Percentiles rank a stretch among this genome's conserved stretches.
These are phyloP conservation scores for Actinia equina DNA, from an alignment of 64 coral and sea anemone genomes.

Conservation along the genomic window DNA sequence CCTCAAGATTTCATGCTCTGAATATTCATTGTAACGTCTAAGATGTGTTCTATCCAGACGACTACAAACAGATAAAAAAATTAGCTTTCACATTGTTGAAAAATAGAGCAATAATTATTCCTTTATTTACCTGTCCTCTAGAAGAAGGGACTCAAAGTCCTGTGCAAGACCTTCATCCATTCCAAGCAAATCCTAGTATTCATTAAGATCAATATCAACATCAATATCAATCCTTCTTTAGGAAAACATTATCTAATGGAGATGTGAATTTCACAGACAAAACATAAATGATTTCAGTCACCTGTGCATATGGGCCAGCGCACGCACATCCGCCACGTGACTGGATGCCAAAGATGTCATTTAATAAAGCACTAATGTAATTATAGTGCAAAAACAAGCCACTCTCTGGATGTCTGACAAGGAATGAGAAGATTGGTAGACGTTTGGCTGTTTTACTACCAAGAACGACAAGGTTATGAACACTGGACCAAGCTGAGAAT, in stretches of 20 bases:
- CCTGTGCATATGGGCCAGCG: conserved; percentile 96
- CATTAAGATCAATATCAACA: neutral
- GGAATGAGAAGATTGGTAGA: conserved; percentile 91
- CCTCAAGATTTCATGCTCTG: conserved; percentile 85
- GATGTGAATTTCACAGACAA: neutral
- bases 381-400: conserved; percentile 95
- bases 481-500: conserved; percentile 44
- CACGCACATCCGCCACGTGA: conserved; percentile 95
- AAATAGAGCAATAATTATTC: neutral
- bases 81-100: neutral
- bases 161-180: conserved; percentile 78
- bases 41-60: conserved; percentile 84
- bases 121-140: conserved; percentile 72
- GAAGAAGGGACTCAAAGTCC: conserved; percentile 70
- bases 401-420: conserved; percentile 64
- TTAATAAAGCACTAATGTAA: conserved; percentile 74
- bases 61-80: neutral
- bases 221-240: no score
- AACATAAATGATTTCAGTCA: neutral
- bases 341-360: conserved; percentile 97
- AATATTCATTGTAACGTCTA: conserved; percentile 90
- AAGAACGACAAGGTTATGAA: conserved; percentile 62
- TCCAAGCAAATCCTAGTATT: conserved; percentile 82
- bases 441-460: conserved; percentile 54
- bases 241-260: neutral